Conservation (phyloP, 2,888 invertebrate genomes). For the Lumbricus terrestris region DNA sequence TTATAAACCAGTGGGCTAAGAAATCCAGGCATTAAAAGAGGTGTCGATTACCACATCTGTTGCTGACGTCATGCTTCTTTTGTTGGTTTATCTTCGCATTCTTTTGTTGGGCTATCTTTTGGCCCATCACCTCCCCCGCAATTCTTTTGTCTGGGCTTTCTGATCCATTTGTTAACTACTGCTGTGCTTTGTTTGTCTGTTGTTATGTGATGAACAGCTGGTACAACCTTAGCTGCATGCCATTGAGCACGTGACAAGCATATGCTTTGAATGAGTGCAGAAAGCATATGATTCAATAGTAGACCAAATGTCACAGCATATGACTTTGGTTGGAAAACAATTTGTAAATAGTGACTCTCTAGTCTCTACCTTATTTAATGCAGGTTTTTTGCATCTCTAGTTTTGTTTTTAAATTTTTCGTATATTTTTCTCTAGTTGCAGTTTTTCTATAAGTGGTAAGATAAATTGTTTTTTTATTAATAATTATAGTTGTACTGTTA, state of each 20-base stretch:
- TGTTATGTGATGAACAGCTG: neutral
- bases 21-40: too few relatives aligned
- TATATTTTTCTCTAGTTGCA: neutral
- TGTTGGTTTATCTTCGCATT: too few relatives aligned
- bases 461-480: neutral
- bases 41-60: too few relatives aligned
- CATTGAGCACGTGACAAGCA: neutral
- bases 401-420: too few relatives aligned
- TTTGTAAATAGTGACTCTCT: neutral
- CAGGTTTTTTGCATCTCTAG: neutral
- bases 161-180: too few relatives aligned
- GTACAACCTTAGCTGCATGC: neutral
- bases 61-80: too few relatives aligned
- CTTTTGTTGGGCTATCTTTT: too few relatives aligned
- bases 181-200: neutral
- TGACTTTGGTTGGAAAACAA: neutral
- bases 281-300: constrained; percentile 3
- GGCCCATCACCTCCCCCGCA: too few relatives aligned
- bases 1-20: too few relatives aligned
- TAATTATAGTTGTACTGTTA: neutral
- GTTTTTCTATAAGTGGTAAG: neutral
- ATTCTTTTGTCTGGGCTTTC: too few relatives aligned
- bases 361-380: neutral
- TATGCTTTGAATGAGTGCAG: neutral
- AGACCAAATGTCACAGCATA: neutral